Base-by-base conservation (phyloP, 2,113 vertebrate genomes). In the Chlamydotis undulata region DNA sequence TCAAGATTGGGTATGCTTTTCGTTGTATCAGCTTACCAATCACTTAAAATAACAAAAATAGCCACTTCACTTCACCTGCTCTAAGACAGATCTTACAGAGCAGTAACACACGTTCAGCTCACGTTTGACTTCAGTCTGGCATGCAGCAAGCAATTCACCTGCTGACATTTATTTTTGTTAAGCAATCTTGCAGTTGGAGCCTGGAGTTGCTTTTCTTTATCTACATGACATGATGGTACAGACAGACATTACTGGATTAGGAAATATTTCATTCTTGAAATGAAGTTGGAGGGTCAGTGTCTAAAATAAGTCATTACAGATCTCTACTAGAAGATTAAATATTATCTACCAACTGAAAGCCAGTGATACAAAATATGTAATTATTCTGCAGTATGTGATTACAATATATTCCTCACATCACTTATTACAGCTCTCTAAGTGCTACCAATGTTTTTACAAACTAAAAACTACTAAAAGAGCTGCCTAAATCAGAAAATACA, bases 221-320 rank as follows among this genome's bases (percentile, higher is more conserved):
- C 95, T 90, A 60, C 28, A 61, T 74, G 70, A 70, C 60, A 96
- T 14, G 70, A 95, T 56, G 89, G 84, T 75, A 92, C 9, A 83
- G 85, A 93, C 76, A 96, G 94, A 92, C 88, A 95, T 95, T 94
- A 94, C 88, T 87, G 82, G 91, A 90, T 93, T 94, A 94, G 95
- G 87, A 96, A 97, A 96, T 91, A 95, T 61, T 96, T 92, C 84
- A 96, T 95, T 96, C 65, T 60, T 89, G 90, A 96, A 96, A 97
- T 50, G 74, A 97, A 96, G 83, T 95, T 95, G 97, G 80, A 87
- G 95, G 95, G 95, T 94, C 94, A 96, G 90, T 93, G 88, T 95
- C 77, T 97, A 94, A 96, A 96, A 95, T 63, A 45, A 77, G 65
- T 84, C 90, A 90, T 96, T 95, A 94, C 61, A 82, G 83, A 97